Evolutionary conservation across 2,113 vertebrate species (phyloP).

Genomic region (Sus scrofa): DNA sequence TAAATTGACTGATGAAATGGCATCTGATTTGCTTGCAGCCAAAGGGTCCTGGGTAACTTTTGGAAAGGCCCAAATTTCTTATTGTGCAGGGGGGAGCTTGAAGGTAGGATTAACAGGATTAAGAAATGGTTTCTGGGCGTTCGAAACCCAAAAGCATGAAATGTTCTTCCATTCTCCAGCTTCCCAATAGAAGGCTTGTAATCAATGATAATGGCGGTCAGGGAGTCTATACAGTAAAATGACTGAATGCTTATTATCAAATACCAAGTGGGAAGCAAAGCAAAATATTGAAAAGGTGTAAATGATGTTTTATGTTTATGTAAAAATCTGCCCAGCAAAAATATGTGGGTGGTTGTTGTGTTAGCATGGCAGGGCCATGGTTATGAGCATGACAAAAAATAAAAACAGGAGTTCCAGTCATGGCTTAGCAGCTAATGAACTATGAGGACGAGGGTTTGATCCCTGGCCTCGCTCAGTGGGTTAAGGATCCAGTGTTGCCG

Average conservation of each 20-base stretch:
- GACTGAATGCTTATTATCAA: background rate
- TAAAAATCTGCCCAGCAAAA: slow-evolving; percentile 21
- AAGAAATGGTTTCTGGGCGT: background rate
- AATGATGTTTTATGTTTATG: background rate
- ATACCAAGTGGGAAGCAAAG: background rate
- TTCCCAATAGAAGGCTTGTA: background rate
- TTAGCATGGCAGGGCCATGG: background rate
- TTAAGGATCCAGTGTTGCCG: no score
- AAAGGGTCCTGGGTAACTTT: slow-evolving; percentile 7
- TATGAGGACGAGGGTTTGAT: no score
- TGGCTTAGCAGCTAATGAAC: no score
- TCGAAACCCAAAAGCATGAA: background rate
- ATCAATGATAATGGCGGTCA: background rate
- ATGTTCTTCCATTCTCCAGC: background rate
- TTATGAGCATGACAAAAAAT: background rate
- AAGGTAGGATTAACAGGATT: background rate
- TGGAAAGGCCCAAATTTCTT: slow-evolving; percentile 4
- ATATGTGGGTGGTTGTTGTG: background rate
- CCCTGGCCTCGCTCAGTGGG: no score
- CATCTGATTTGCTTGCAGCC: slow-evolving; percentile 22
- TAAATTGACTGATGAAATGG: slow-evolving; percentile 65
- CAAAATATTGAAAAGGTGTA: background rate
- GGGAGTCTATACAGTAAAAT: background rate
- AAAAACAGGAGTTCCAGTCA: background rate
- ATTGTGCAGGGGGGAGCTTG: background rate